These are phyloP conservation scores for Arothron firmamentum DNA, from an alignment of 2,113 vertebrate species.

Conservation along the genomic window DNA sequence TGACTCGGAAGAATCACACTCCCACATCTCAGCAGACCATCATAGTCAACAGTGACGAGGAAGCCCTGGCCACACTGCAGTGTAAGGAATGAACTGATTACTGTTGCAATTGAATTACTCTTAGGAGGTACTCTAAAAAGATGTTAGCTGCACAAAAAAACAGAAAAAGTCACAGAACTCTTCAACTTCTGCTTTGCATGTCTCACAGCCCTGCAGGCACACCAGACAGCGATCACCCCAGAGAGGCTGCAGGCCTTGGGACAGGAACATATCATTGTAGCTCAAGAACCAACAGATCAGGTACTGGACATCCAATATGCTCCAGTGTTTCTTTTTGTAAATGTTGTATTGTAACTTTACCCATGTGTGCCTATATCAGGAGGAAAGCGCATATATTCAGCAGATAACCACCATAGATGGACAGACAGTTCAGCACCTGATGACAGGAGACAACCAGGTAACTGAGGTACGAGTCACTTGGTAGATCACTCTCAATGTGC, in stretches of 20 bases:
- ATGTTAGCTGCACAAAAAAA: neutral
- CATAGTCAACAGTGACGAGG: constrained; percentile 88
- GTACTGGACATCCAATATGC: constrained; percentile 53
- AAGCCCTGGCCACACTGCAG: constrained; percentile 86
- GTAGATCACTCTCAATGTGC: neutral
- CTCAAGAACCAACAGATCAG: constrained; percentile 89
- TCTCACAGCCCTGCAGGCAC: constrained; percentile 77
- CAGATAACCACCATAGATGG: constrained; percentile 94
- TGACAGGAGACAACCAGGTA: constrained; percentile 92
- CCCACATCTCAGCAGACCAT: constrained; percentile 80
- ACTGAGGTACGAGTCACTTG: constrained; percentile 43
- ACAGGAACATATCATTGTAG: constrained; percentile 90
- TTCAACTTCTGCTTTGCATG: neutral
- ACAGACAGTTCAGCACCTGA: constrained; percentile 92
- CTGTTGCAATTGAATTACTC: neutral
- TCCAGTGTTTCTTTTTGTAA: neutral
- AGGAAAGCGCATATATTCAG: constrained; percentile 92
- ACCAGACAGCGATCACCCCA: constrained; percentile 80
- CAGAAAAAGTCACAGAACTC: neutral
- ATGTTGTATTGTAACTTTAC: neutral
- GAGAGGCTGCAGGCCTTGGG: constrained; percentile 84
- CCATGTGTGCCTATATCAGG: constrained; percentile 67
- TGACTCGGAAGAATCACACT: constrained; percentile 63
- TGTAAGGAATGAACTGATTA: constrained; percentile 44
- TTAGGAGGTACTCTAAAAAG: neutral